Evolutionary conservation across 1,140 invertebrate genomes (phyloP).

Genomic region (Penaeus chinensis): DNA sequence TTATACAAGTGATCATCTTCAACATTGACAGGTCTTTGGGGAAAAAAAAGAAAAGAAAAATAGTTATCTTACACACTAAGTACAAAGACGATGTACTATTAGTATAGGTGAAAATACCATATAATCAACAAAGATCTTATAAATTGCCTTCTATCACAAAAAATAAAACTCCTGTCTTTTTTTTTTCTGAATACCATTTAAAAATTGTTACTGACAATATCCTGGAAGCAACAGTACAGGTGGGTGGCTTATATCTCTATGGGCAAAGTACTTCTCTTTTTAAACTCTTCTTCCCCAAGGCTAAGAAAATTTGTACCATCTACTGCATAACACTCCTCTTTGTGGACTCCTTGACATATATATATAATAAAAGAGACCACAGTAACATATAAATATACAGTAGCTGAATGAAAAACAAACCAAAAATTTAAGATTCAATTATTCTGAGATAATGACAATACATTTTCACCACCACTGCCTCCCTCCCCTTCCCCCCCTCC

Average conservation of each 20-base stretch:
- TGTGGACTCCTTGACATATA: neutral
- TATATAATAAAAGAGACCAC: neutral
- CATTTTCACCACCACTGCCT: constrained; percentile 45
- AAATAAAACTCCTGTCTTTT: constrained; percentile 22
- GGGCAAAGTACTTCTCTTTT: neutral
- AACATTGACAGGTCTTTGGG: too few species aligned
- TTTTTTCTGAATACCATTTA: constrained; percentile 12
- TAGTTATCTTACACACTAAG: neutral
- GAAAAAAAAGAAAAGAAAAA: neutral
- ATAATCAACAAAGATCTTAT: constrained; percentile 18
- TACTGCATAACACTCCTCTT: constrained; percentile 8
- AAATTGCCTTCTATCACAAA: constrained; percentile 20
- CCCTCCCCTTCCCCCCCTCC: constrained; percentile 24
- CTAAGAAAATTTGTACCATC: constrained; percentile 43
- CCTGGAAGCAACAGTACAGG: constrained; percentile 31
- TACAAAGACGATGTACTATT: constrained; percentile 8
- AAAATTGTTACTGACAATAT: neutral
- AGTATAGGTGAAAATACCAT: neutral
- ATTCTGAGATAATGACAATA: neutral
- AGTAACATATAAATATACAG: constrained; percentile 14
- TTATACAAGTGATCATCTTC: too few species aligned
- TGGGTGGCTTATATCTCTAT: neutral
- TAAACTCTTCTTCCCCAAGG: constrained; percentile 18
- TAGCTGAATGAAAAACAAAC: neutral
- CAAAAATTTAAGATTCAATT: constrained; percentile 2